Conservation (phyloP, 1,140 invertebrate genomes). For the Sipha flava region DNA sequence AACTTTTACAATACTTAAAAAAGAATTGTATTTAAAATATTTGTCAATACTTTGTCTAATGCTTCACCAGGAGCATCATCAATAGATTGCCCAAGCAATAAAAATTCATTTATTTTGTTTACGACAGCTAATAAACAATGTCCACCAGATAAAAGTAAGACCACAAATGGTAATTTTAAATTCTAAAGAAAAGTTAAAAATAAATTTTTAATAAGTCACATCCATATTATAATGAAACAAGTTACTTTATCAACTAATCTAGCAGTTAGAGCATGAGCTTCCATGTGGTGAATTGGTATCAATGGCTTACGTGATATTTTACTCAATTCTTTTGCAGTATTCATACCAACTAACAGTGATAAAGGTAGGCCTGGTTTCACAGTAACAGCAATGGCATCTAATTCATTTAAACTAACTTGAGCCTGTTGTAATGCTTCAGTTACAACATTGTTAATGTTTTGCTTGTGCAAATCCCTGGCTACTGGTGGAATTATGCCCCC, state of each 20-base stretch:
- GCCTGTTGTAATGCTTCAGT: slow-evolving; percentile 58
- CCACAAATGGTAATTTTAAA: slow-evolving; percentile 80
- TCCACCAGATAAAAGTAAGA: slow-evolving; percentile 83
- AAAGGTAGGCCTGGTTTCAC: slow-evolving; percentile 74
- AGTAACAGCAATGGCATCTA: slow-evolving; percentile 87
- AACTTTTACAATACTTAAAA: background rate
- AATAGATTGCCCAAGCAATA: slow-evolving; percentile 63
- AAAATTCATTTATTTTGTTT: slow-evolving; percentile 64
- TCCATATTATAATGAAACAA: too few species aligned
- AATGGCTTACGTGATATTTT: slow-evolving; percentile 65
- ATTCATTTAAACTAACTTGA: slow-evolving; percentile 50
- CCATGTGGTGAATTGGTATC: slow-evolving; percentile 97
- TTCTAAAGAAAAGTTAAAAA: slow-evolving; percentile 42
- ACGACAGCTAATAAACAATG: slow-evolving; percentile 79
- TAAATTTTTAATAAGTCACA: background rate
- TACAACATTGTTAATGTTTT: slow-evolving; percentile 69
- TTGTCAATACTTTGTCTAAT: slow-evolving; percentile 38
- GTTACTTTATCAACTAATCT: slow-evolving; percentile 58
- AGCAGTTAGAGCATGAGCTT: slow-evolving; percentile 89
- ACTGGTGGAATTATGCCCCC: slow-evolving; percentile 86
- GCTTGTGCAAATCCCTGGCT: slow-evolving; percentile 69
- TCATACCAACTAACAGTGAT: slow-evolving; percentile 69
- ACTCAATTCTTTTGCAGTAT: slow-evolving; percentile 74
- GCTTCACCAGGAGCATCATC: slow-evolving; percentile 75
- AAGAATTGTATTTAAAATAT: background rate